Evolutionary conservation across 2,113 vertebrate genomes (phyloP), one percentile per base, ranked within the genome.

Genomic region (Cacatua alba): DNA sequence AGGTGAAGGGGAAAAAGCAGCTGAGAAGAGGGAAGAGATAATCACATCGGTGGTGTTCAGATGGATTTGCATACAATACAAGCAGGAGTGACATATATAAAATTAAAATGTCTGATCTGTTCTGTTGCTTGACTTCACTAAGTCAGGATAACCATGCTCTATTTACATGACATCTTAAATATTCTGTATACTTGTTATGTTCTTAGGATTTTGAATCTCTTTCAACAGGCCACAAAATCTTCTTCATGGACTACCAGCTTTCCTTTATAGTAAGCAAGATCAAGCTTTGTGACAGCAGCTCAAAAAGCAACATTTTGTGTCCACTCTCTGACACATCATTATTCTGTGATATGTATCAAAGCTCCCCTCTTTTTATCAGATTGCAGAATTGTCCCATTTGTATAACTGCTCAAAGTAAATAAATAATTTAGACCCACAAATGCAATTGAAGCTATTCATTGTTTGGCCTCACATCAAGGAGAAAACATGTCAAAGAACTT

Each of bases 401-500:
- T 92, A 69, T 75, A 93, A 91, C 74, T 72, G 17, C 29, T 93
- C 80, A 93, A 95, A 94, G 77, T 94, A 95, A 97, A 94, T 96
- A 96, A 96, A 97, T 89, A 85, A 89, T 31, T 17, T 70, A 49
- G 92, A 94, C 92, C 92, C 95, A 86, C 31, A 84, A 92, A 68
- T 55, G 57, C 28, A 69, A 44, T 92, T 91, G 86, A 94, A 94
- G 49, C 17, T 76, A 77, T 90, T 95, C 57, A 69, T 87, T 94
- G 88, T 96, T 95, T 94, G 80, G 81, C 88, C 88, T 94, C 70
- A 91, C 74, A 91, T 94, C 94, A 94, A 94, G 92, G 92, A 89
- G 82, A 95, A 96, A 97, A 95, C 95, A 96, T 57, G 95, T 92
- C 94, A 87, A 84, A 96, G 83, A 87, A 79, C 82, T 94, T 96